Conservation (phyloP, 1,140 invertebrate genomes). For the Micrasema minimum region DNA sequence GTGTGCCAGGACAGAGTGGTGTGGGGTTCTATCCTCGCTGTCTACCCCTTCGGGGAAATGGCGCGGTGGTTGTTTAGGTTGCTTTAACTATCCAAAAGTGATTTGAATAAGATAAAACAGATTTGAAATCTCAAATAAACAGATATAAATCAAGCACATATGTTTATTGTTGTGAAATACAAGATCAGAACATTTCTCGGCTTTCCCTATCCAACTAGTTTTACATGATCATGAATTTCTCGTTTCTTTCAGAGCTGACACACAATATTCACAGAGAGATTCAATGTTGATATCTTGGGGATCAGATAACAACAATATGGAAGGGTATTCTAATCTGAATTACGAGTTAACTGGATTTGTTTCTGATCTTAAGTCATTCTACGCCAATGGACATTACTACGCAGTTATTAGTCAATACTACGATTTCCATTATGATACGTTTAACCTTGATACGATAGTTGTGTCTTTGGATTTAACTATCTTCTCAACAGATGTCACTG, state of each 20-base stretch:
- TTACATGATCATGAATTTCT: too few species aligned
- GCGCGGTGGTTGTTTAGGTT: too few species aligned
- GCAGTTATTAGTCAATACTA: slow-evolving; percentile 41
- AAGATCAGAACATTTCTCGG: too few species aligned
- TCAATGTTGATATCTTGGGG: slow-evolving; percentile 42
- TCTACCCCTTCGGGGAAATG: too few species aligned
- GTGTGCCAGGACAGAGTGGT: too few species aligned
- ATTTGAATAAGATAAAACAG: not conserved
- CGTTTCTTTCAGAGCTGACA: slow-evolving; percentile 15
- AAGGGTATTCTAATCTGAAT: slow-evolving; percentile 22
- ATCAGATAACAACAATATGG: not conserved
- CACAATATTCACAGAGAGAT: slow-evolving; percentile 2
- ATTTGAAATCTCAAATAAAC: not conserved
- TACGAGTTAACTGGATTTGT: slow-evolving; percentile 36
- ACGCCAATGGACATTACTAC: slow-evolving; percentile 42
- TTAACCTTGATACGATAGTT: slow-evolving; percentile 42
- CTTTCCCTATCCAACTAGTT: too few species aligned
- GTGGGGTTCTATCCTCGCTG: too few species aligned
- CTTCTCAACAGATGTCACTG: too few species aligned
- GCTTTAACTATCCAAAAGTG: not conserved
- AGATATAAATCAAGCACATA: not conserved
- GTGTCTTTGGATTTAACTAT: slow-evolving; percentile 37
- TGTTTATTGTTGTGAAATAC: not conserved
- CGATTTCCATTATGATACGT: slow-evolving; percentile 30
- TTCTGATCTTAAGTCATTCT: slow-evolving; percentile 45